Evolutionary conservation across 2,113 vertebrate species (phyloP).

Genomic region (Elephantulus edwardii): DNA sequence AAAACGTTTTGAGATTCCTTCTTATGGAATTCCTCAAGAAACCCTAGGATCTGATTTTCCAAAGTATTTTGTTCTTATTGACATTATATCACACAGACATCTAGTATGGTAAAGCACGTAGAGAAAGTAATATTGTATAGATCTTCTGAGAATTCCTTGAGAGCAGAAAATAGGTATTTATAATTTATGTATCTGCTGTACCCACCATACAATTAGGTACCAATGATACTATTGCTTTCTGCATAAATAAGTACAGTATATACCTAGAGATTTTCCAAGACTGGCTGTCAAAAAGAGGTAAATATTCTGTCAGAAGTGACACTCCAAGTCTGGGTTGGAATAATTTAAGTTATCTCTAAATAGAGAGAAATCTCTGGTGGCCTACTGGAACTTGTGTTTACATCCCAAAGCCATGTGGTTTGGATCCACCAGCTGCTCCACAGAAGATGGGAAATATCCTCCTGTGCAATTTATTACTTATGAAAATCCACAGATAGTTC

Average conservation of each 20-base stretch:
- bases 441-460: too few species aligned
- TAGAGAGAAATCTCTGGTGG: too few species aligned
- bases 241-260: not conserved
- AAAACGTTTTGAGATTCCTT: slow-evolving; percentile 10
- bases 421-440: too few species aligned
- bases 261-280: not conserved
- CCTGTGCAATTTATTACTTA: too few species aligned
- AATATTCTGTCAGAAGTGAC: not conserved
- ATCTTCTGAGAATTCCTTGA: not conserved
- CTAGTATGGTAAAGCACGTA: not conserved
- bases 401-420: too few species aligned
- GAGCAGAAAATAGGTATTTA: not conserved
- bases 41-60: not conserved
- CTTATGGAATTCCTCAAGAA: not conserved
- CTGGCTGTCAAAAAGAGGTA: not conserved
- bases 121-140: not conserved
- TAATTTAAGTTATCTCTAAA: not conserved
- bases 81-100: not conserved
- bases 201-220: not conserved
- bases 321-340: not conserved
- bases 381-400: too few species aligned
- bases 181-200: not conserved
- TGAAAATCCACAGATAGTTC: too few species aligned
- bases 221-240: not conserved
- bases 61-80: not conserved